Evolutionary conservation across 2,888 invertebrate species (phyloP).

Genomic region (Lamellibrachia satsuma): DNA sequence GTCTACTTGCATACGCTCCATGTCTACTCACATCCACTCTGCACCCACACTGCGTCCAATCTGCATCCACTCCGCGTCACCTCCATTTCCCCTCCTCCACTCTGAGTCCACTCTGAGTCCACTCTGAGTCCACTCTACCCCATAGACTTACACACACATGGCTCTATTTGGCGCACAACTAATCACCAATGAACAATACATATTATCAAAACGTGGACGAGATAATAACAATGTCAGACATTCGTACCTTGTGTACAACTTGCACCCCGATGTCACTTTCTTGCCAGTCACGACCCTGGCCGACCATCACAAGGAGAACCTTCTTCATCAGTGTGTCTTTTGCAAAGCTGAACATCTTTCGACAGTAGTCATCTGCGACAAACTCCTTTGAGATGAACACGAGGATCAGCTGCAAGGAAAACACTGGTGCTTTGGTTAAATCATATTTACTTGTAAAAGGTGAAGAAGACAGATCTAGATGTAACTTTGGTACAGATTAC

Average conservation of each 20-base stretch:
- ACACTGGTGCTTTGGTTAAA: not conserved
- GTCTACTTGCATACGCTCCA: no score
- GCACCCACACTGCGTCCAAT: no score
- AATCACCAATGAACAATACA: no score
- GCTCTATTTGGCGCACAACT: no score
- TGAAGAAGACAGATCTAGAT: not conserved
- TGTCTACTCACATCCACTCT: no score
- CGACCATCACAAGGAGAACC: slow-evolving; percentile 52
- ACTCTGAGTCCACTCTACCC: no score
- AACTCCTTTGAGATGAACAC: slow-evolving; percentile 60
- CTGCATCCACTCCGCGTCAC: no score
- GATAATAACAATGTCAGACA: not conserved
- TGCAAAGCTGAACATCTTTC: slow-evolving; percentile 51
- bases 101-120: no score
- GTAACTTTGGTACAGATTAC: not conserved
- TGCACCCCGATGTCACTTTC: slow-evolving; percentile 48
- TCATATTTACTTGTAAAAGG: no score
- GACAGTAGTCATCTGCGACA: slow-evolving; percentile 48
- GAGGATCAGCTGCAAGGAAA: slow-evolving; percentile 48
- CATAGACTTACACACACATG: no score
- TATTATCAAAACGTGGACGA: not conserved
- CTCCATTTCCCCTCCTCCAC: no score
- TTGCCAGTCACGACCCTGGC: slow-evolving; percentile 53
- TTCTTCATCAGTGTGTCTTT: slow-evolving; percentile 54
- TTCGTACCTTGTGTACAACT: slow-evolving; percentile 28